These are phyloP conservation scores for Drosophila tsacasi DNA, from an alignment of 1,140 invertebrate genomes.

Conservation along the genomic window DNA sequence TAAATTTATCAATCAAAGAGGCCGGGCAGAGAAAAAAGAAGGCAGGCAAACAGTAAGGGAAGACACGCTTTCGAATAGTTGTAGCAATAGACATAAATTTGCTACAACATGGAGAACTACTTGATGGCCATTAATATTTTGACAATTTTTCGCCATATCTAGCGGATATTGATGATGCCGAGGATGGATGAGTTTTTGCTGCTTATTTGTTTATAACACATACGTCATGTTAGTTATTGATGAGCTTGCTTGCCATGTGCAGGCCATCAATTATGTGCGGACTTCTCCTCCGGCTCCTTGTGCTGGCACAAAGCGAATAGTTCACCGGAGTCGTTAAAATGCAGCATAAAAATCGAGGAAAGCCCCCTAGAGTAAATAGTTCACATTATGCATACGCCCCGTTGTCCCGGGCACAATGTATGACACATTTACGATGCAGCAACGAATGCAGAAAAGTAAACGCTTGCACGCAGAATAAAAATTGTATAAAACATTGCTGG, in stretches of 20 bases:
- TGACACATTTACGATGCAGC: slow-evolving; percentile 42
- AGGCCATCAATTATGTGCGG: slow-evolving; percentile 66
- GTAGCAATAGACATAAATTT: slow-evolving; percentile 64
- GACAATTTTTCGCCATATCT: slow-evolving; percentile 68
- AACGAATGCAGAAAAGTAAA: slow-evolving; percentile 54
- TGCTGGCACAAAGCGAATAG: slow-evolving; percentile 18
- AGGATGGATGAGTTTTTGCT: slow-evolving; percentile 64
- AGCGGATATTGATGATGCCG: slow-evolving; percentile 73
- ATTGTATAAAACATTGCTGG: too few species aligned
- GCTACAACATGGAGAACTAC: slow-evolving; percentile 48
- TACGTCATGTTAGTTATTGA: slow-evolving; percentile 74
- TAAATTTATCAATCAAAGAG: slow-evolving; percentile 80
- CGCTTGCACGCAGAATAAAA: background rate
- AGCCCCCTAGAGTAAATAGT: slow-evolving; percentile 29
- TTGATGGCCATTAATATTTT: slow-evolving; percentile 78
- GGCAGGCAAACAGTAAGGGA: slow-evolving; percentile 11
- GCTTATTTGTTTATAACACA: slow-evolving; percentile 71
- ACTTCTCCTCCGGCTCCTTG: slow-evolving; percentile 10
- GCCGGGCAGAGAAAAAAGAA: slow-evolving; percentile 19
- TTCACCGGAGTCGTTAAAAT: slow-evolving; percentile 53
- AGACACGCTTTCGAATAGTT: slow-evolving; percentile 78
- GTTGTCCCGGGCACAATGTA: slow-evolving; percentile 53
- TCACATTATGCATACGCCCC: slow-evolving; percentile 63
- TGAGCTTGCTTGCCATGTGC: slow-evolving; percentile 65
- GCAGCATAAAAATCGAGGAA: slow-evolving; percentile 49